Percentiles rank a stretch among this genome's conserved stretches.
These are phyloP conservation scores for Solea senegalensis DNA, from an alignment of 2,113 vertebrate species.

Conservation along the genomic window DNA sequence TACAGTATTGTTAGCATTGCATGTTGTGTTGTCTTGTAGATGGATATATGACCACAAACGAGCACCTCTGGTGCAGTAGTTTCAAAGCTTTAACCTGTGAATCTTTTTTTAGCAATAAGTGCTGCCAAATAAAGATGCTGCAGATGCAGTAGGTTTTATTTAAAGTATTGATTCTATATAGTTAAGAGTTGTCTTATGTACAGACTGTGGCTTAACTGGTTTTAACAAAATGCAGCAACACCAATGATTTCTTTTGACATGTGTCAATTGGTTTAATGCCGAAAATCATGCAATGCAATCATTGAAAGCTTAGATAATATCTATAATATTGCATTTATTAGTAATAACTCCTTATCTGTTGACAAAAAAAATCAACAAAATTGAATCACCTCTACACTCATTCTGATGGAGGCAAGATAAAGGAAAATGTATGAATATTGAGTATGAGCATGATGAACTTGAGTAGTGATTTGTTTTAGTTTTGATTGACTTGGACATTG, in stretches of 20 bases:
- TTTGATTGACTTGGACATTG: neutral
- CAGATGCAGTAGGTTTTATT: neutral
- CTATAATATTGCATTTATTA: too few species aligned
- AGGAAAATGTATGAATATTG: neutral
- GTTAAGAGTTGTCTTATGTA: too few species aligned
- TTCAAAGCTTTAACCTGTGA: neutral
- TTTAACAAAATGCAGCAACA: too few species aligned
- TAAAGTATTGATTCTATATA: too few species aligned
- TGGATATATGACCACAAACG: constrained; percentile 8
- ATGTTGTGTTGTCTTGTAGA: constrained; percentile 23
- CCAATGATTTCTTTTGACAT: too few species aligned
- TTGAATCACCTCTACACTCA: neutral
- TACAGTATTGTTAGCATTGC: constrained; percentile 1
- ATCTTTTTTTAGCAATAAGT: neutral
- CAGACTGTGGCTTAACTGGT: too few species aligned
- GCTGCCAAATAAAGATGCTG: neutral
- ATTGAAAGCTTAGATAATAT: too few species aligned
- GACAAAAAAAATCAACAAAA: neutral
- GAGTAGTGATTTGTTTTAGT: neutral
- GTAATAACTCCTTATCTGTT: too few species aligned
- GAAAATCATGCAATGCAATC: too few species aligned
- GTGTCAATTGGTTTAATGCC: too few species aligned
- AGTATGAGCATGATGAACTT: neutral
- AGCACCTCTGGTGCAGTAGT: neutral
- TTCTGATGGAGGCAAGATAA: neutral